Evolutionary conservation across 2,888 invertebrate species (phyloP).

Genomic region (Aleiodes alternator): DNA sequence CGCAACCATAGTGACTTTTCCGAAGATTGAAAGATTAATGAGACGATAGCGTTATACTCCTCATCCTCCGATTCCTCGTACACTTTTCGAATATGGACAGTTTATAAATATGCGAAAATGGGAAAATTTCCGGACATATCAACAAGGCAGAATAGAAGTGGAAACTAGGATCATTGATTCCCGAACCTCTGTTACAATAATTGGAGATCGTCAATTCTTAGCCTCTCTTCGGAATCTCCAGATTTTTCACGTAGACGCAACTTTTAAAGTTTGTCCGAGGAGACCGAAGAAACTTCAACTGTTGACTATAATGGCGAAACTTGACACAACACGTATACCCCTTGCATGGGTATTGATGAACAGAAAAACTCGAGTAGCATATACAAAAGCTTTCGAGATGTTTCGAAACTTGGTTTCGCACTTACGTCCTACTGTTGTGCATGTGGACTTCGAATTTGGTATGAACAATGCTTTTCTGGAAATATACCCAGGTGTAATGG

Average conservation of each 20-base stretch:
- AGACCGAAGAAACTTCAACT: neutral
- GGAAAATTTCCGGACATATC: neutral
- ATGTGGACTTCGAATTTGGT: conserved; percentile 14
- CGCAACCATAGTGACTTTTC: conserved; percentile 11
- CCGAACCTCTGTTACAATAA: neutral
- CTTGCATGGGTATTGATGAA: conserved; percentile 30
- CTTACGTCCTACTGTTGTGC: neutral
- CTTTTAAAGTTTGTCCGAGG: conserved; percentile 18
- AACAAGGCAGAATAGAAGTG: conserved; percentile 8
- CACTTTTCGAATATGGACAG: neutral
- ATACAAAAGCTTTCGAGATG: neutral
- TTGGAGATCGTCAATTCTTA: conserved; percentile 15
- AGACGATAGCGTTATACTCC: neutral
- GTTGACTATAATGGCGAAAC: conserved; percentile 23
- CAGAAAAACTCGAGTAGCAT: conserved; percentile 9
- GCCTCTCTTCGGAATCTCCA: neutral
- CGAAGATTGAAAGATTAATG: neutral
- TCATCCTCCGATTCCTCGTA: conserved; percentile 8
- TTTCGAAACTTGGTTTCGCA: conserved; percentile 34
- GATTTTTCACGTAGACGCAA: conserved; percentile 20
- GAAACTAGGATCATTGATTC: neutral
- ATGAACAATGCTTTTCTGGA: neutral
- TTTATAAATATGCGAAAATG: conserved; percentile 8
- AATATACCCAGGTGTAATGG: conserved; percentile 16
- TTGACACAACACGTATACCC: conserved; percentile 27